Evolutionary conservation across 2,797 vertebrate genomes (phyloP).

Genomic region (Morelia viridis): DNA sequence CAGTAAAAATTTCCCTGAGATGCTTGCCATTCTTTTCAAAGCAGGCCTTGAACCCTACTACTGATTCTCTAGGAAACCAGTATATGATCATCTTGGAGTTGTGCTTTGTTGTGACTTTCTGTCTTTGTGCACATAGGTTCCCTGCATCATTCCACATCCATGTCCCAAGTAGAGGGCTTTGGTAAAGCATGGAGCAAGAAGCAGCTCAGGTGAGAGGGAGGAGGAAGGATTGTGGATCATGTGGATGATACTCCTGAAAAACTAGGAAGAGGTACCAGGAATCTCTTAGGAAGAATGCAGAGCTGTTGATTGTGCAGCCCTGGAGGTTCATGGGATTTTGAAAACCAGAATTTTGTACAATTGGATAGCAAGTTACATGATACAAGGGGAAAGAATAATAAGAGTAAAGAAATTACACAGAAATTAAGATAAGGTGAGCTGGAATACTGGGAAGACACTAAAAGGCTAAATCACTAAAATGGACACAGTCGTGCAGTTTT

Average conservation of each 20-base stretch:
- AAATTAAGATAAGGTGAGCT: not conserved
- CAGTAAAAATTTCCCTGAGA: not conserved
- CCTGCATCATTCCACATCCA: constrained; percentile 89
- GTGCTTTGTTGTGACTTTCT: not conserved
- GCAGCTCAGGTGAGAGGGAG: constrained; percentile 79
- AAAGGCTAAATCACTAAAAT: not conserved
- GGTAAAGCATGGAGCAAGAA: constrained; percentile 88
- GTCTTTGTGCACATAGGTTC: constrained; percentile 73
- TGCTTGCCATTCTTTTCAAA: too few species aligned
- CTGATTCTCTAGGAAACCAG: not conserved
- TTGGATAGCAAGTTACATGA: not conserved
- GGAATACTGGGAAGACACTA: not conserved
- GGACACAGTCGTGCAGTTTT: not conserved
- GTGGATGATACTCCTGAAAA: not conserved
- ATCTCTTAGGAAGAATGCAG: not conserved
- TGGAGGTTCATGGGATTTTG: not conserved
- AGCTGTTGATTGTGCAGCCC: not conserved
- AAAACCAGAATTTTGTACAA: not conserved
- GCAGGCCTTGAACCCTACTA: not conserved
- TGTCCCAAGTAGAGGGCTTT: constrained; percentile 89
- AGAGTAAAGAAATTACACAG: not conserved
- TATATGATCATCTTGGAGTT: not conserved
- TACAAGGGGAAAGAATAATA: not conserved
- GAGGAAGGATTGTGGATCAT: fast-evolving
- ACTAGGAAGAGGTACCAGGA: not conserved